Conservation (phyloP, 2,888 invertebrate genomes). For the Drosophila subquinaria region DNA sequence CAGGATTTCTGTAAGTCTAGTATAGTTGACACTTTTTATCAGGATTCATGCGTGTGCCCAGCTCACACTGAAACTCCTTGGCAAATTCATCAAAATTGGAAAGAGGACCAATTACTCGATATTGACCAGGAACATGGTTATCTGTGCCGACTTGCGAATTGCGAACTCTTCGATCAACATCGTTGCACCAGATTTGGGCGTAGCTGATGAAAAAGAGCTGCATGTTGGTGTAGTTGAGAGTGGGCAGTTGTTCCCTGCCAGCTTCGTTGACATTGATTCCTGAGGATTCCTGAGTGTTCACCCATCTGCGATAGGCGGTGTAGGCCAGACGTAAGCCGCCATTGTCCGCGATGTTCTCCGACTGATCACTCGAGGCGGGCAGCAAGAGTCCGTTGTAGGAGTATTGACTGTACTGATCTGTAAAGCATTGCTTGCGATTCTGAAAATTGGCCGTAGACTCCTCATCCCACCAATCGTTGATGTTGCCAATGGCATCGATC, state of each 20-base stretch:
- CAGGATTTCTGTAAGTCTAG: constrained; percentile 35
- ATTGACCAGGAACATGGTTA: constrained; percentile 51
- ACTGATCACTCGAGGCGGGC: constrained; percentile 68
- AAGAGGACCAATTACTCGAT: constrained; percentile 79
- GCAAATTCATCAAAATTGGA: constrained; percentile 81
- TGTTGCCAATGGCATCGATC: constrained; percentile 74
- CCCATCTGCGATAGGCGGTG: constrained; percentile 79
- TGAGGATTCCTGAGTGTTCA: constrained; percentile 36
- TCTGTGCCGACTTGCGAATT: constrained; percentile 62
- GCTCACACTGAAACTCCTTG: constrained; percentile 75
- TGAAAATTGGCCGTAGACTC: constrained; percentile 64
- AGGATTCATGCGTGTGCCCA: constrained; percentile 78
- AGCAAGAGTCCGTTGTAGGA: constrained; percentile 62
- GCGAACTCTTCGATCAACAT: constrained; percentile 56
- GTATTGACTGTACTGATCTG: constrained; percentile 75
- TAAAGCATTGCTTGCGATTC: constrained; percentile 75
- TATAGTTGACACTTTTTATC: constrained; percentile 78
- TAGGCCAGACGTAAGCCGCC: constrained; percentile 83
- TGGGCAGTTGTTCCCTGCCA: constrained; percentile 71
- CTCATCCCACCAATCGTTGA: constrained; percentile 81
- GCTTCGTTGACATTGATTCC: constrained; percentile 28
- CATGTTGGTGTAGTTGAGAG: constrained; percentile 72
- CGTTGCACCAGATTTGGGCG: constrained; percentile 83
- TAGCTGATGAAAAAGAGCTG: constrained; percentile 84
- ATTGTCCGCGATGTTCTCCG: constrained; percentile 84